A percentile compares a stretch with the other conserved stretches of the same genome.
Conservation (phyloP, 2,797 vertebrate species). For the Halcyon smyrnensis region DNA sequence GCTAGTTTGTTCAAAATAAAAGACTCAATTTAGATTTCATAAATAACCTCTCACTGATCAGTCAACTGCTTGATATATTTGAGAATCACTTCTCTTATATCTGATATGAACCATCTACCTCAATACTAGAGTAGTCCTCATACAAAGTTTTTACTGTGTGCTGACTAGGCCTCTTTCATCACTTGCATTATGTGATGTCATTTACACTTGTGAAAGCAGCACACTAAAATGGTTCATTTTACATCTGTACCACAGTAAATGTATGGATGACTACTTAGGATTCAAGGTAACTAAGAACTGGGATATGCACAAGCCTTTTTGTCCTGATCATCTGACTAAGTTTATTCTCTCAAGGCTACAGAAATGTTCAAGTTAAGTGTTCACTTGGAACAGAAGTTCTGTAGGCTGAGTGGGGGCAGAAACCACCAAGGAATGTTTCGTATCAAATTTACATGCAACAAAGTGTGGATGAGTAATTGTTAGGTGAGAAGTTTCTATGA, state of each 20-base stretch:
- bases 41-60: neutral
- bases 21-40: neutral
- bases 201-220: neutral
- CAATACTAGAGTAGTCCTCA: neutral
- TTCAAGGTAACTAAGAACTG: slow-evolving; percentile 24
- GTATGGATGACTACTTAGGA: slow-evolving; percentile 5
- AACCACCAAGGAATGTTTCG: slow-evolving; percentile 44
- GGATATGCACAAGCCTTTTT: slow-evolving; percentile 5
- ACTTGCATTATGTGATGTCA: neutral
- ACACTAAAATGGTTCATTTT: neutral
- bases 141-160: neutral
- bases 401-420: slow-evolving; percentile 71
- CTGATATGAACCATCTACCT: neutral
- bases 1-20: neutral
- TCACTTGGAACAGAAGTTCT: slow-evolving; percentile 67
- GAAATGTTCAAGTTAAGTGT: slow-evolving; percentile 35
- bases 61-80: neutral
- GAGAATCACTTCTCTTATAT: slow-evolving; percentile 9
- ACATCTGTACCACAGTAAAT: neutral
- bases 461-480: slow-evolving; percentile 63
- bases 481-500: slow-evolving; percentile 61
- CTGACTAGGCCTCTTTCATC: neutral
- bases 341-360: slow-evolving; percentile 37
- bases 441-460: slow-evolving; percentile 57
- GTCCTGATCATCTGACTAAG: slow-evolving; percentile 42